A percentile compares a stretch with the other conserved stretches of the same genome.
Evolutionary conservation across 2,888 invertebrate genomes (phyloP).

Genomic region (Caenorhabditis panamensis): DNA sequence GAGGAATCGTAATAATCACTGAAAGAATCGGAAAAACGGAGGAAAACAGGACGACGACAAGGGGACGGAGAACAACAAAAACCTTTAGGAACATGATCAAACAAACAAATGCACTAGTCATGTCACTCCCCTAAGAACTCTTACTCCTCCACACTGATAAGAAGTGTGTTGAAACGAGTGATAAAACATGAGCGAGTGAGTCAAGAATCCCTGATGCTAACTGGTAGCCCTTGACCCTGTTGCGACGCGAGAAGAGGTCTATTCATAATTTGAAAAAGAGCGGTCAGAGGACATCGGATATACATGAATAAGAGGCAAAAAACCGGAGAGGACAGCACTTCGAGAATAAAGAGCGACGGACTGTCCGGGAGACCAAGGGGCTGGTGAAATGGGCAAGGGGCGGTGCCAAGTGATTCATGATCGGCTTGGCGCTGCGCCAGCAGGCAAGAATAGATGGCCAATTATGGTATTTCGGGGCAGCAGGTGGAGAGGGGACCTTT

Average conservation of each 20-base stretch:
- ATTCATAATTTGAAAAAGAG: conserved; percentile 33
- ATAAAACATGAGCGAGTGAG: neutral
- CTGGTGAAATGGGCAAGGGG: conserved; percentile 17
- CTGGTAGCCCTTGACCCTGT: conserved; percentile 44
- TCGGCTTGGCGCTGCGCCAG: conserved; percentile 40
- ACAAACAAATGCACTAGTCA: conserved; percentile 5
- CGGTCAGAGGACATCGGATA: conserved; percentile 6
- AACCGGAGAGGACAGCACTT: conserved; percentile 11
- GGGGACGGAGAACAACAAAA: neutral
- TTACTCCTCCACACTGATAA: neutral
- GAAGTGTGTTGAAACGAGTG: neutral
- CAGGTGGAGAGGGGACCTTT: conserved; percentile 42
- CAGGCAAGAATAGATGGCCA: conserved; percentile 11
- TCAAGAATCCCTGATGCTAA: conserved; percentile 25
- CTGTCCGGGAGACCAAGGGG: no score
- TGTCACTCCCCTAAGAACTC: neutral
- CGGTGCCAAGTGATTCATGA: conserved; percentile 40
- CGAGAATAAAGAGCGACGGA: conserved; percentile 21
- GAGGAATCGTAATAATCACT: conserved; percentile 5
- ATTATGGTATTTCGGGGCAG: conserved; percentile 44
- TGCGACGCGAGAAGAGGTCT: conserved; percentile 15
- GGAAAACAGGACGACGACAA: neutral
- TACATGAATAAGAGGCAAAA: conserved; percentile 3
- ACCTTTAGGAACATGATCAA: neutral
- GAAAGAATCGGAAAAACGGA: neutral